A percentile compares a stretch with the other conserved stretches of the same genome.
Evolutionary conservation across 2,888 invertebrate species (phyloP).

Genomic region (Caenorhabditis sinica): DNA sequence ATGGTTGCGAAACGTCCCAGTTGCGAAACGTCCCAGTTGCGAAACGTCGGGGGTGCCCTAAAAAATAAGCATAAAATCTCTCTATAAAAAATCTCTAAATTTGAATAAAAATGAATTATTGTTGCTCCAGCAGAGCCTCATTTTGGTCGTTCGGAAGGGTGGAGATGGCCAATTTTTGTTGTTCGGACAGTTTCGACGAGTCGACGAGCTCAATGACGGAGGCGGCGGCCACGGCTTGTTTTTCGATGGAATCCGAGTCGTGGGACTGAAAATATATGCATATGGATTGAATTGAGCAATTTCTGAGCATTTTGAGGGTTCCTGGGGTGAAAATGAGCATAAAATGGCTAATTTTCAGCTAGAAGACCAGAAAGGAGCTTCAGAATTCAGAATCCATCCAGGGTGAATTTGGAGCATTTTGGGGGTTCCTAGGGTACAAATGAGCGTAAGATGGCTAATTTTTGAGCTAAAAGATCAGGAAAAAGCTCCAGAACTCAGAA

Average conservation of each 20-base stretch:
- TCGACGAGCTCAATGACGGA: conserved; percentile 54
- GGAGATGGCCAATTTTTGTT: conserved; percentile 9
- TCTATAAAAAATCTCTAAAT: conserved; percentile 1
- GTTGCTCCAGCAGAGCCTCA: conserved; percentile 28
- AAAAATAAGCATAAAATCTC: conserved; percentile 1
- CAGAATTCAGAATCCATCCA: too few species aligned
- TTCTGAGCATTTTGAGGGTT: not conserved
- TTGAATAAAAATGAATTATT: not conserved
- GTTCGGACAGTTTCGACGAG: conserved; percentile 14
- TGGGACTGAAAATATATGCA: conserved; percentile 8
- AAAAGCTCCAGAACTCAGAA: too few species aligned
- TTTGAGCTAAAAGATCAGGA: too few species aligned
- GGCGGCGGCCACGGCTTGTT: too few species aligned
- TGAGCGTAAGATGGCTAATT: too few species aligned
- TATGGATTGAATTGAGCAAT: not conserved
- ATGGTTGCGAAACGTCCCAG: too few species aligned
- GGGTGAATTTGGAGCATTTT: too few species aligned
- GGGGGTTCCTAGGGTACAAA: too few species aligned
- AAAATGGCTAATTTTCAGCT: not conserved
- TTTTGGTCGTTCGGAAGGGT: conserved; percentile 28
- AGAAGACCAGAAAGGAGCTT: too few species aligned
- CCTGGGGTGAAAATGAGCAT: not conserved
- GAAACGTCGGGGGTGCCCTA: too few species aligned
- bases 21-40: too few species aligned
- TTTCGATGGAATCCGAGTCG: conserved; percentile 41